Percentiles rank a stretch among this genome's conserved stretches.
Evolutionary conservation across 2,113 vertebrate species (phyloP).

Genomic region (Hippopotamus amphibius): DNA sequence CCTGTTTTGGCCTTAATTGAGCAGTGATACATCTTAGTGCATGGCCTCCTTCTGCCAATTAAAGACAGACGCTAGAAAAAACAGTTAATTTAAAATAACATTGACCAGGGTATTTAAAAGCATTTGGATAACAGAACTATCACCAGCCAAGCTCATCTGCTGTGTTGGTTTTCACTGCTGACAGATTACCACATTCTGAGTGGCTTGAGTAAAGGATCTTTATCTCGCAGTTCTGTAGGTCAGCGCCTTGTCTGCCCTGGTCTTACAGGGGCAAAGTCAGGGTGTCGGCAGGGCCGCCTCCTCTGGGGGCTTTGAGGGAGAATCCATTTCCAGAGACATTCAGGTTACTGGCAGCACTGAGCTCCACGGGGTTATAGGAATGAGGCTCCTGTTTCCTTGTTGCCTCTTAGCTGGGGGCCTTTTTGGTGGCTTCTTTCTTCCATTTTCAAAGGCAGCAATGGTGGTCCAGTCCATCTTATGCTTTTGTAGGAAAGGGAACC

Average conservation of each 20-base stretch:
- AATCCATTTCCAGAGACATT: neutral
- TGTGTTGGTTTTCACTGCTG: neutral
- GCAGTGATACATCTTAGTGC: neutral
- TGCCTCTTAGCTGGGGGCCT: neutral
- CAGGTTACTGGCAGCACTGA: neutral
- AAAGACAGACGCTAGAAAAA: neutral
- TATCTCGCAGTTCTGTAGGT: neutral
- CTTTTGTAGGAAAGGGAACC: neutral
- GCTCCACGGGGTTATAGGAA: neutral
- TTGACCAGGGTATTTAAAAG: neutral
- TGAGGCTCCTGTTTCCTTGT: neutral
- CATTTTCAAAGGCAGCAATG: neutral
- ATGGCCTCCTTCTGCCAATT: neutral
- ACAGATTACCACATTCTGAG: neutral
- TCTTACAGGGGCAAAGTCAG: neutral
- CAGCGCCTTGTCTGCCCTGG: neutral
- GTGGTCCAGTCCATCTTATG: neutral
- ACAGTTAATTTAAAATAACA: neutral
- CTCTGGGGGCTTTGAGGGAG: neutral
- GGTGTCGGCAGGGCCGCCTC: neutral
- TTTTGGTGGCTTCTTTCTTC: neutral
- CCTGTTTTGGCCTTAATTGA: neutral
- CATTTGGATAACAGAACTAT: neutral
- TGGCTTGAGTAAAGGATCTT: neutral
- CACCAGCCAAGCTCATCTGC: neutral